phyloP scores from a whole-genome alignment of 2,888 invertebrate species.

The Quadroppia sp. region DNA sequence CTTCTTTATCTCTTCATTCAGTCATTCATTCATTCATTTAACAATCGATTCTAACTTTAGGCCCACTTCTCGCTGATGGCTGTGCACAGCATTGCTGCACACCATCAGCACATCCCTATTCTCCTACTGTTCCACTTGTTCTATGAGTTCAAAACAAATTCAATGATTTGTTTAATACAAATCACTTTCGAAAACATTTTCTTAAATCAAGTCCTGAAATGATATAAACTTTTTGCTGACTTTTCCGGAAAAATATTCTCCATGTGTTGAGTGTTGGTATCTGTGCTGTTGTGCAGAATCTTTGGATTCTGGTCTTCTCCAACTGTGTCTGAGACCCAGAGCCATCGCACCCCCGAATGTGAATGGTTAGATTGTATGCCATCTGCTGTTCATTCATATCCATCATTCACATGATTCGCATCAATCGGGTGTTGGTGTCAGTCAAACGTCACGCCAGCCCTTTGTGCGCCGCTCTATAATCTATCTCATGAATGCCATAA shows the following conservation, averaged over 20 bases:
- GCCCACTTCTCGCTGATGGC: background rate
- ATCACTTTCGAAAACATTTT: background rate
- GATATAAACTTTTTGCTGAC: background rate
- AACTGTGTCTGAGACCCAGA: slow-evolving; percentile 17
- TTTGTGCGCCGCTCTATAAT: slow-evolving; percentile 37
- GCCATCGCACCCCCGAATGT: slow-evolving; percentile 33
- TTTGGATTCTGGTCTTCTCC: background rate
- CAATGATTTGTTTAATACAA: background rate
- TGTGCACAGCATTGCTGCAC: background rate
- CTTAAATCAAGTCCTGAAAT: background rate
- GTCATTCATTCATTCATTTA: slow-evolving; percentile 19
- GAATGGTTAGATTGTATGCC: slow-evolving; percentile 30
- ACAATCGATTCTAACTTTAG: slow-evolving; percentile 15
- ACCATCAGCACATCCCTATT: background rate
- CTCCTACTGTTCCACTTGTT: slow-evolving; percentile 15
- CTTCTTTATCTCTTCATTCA: slow-evolving; percentile 27
- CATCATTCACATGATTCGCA: slow-evolving; percentile 6
- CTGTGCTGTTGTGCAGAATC: slow-evolving; percentile 6
- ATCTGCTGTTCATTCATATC: slow-evolving; percentile 37
- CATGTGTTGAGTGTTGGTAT: background rate
- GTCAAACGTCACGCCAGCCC: slow-evolving; percentile 32
- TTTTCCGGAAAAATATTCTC: background rate
- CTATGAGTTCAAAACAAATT: background rate
- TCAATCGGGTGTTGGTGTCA: slow-evolving; percentile 24
- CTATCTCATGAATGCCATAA: slow-evolving; percentile 35